Base-by-base conservation (phyloP, 92 coral and sea anemone genomes). In the Siderastrea siderea region DNA sequence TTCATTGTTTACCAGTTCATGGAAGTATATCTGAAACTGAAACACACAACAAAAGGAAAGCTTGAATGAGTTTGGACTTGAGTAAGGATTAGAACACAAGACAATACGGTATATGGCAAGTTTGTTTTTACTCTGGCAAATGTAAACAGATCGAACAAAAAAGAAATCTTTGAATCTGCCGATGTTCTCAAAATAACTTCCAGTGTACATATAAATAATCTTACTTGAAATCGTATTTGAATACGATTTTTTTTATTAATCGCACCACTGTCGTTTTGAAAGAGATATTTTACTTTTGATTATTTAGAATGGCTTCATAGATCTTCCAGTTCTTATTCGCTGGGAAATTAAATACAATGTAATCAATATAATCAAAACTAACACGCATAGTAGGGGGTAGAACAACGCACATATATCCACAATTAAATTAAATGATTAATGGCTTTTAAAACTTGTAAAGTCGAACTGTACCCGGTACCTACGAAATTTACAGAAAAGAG, bases 151-250 rank as follows among this genome's bases (percentile, higher is more conserved):
- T 16, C 66, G 6, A 67, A 26, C 1, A 46, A 78, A 62, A 60
- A 74, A 1, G 26, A 76, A 11, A 38, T 57, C 50, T 78, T 78
- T 78, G 57, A 78, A n/a, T 62, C 19, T 78, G 15, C 57, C 58
- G 57, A 47, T 48, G 3, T 78, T 78, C 58, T 45, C 1, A 62
- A 11, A 78, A 62, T 47, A 46, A 26, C 13, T 46, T n/a, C 11
- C 67, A 63, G 9, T 77, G 70, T 48, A 26, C 38, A 26, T 26
- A 26, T 26, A 78, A 78, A 60, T 78, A 78, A 50, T 47, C 57
- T 44, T 11, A 8, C 15, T 38, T 67, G 48, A 67, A 67, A 67
- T 61, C 4, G 48, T 4, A 75, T 55, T 75, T 14, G 12, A 75
- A 55, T 75, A 45, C n/a, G 13, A 10, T 8, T 7, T 11, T 14